These are phyloP conservation scores for Erebia palarica DNA, from an alignment of 2,888 invertebrate species.

Conservation along the genomic window DNA sequence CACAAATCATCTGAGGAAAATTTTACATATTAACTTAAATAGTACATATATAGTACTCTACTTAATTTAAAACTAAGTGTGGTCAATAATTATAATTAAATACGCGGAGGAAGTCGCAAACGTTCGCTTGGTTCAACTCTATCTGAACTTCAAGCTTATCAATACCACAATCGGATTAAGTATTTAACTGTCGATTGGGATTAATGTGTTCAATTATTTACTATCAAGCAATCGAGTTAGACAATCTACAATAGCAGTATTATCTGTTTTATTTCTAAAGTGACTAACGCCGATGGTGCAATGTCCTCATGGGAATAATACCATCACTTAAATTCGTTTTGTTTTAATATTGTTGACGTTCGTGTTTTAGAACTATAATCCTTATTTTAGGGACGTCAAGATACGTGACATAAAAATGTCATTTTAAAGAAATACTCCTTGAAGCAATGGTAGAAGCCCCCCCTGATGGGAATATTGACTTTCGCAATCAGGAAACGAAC, in stretches of 20 bases:
- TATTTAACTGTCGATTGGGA: conserved; percentile 13
- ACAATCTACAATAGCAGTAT: conserved; percentile 4
- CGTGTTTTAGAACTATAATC: too few species aligned
- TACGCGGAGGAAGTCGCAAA: not conserved
- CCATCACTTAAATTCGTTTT: too few species aligned
- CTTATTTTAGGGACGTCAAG: too few species aligned
- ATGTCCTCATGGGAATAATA: not conserved
- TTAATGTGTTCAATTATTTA: conserved; percentile 13
- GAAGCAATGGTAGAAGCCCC: too few species aligned
- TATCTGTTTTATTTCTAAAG: conserved; percentile 1
- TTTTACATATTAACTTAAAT: too few species aligned
- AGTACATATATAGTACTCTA: too few species aligned
- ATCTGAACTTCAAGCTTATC: conserved; percentile 3
- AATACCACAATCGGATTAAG: conserved; percentile 9
- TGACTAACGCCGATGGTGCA: not conserved
- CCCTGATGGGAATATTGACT: not conserved
- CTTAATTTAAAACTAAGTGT: too few species aligned
- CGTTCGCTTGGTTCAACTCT: not conserved
- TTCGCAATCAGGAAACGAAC: not conserved
- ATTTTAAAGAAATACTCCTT: too few species aligned
- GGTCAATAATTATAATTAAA: not conserved
- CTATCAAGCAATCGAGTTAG: conserved; percentile 10
- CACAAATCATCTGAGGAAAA: too few species aligned
- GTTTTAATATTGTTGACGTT: too few species aligned
- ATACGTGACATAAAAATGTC: too few species aligned